phyloP scores from a whole-genome alignment of 1,140 invertebrate genomes.

The Drosophila miranda region DNA sequence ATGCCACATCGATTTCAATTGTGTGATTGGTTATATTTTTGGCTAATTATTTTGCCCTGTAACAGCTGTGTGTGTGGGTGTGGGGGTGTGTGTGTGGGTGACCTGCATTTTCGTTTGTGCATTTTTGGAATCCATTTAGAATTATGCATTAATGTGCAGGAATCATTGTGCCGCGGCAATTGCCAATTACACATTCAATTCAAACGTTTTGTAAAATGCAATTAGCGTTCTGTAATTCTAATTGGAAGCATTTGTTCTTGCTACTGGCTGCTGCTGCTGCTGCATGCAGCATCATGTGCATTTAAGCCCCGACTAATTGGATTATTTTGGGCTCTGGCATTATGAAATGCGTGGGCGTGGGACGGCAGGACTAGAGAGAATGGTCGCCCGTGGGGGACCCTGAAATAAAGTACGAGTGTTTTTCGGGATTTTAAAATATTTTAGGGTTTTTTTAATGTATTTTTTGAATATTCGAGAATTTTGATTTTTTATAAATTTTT shows the following conservation, averaged over 20 bases:
- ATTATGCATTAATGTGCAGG: slow-evolving; percentile 57
- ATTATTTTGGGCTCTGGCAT: slow-evolving; percentile 32
- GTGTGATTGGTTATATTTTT: too few species aligned
- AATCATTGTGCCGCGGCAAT: slow-evolving; percentile 50
- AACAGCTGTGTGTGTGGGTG: slow-evolving; percentile 22
- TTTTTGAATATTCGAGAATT: too few species aligned
- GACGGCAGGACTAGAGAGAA: too few species aligned
- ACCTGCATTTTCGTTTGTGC: slow-evolving; percentile 18
- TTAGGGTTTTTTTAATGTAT: too few species aligned
- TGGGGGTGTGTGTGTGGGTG: too few species aligned
- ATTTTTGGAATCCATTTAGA: slow-evolving; percentile 39
- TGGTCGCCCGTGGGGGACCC: neutral
- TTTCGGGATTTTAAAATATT: too few species aligned
- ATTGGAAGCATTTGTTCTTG: slow-evolving; percentile 46
- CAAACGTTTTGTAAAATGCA: slow-evolving; percentile 69
- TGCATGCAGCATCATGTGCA: slow-evolving; percentile 19
- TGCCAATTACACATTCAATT: slow-evolving; percentile 73
- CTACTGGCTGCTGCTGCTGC: slow-evolving; percentile 3
- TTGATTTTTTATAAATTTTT: too few species aligned
- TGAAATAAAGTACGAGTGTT: too few species aligned
- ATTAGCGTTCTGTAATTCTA: slow-evolving; percentile 71
- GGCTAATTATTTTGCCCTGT: neutral
- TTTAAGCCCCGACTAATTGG: slow-evolving; percentile 59
- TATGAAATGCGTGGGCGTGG: slow-evolving; percentile 17
- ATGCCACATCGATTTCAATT: too few species aligned